A percentile compares a stretch with the other conserved stretches of the same genome.
These are phyloP conservation scores for Punctoribates punctum DNA, from an alignment of 2,888 invertebrate genomes.

Conservation along the genomic window DNA sequence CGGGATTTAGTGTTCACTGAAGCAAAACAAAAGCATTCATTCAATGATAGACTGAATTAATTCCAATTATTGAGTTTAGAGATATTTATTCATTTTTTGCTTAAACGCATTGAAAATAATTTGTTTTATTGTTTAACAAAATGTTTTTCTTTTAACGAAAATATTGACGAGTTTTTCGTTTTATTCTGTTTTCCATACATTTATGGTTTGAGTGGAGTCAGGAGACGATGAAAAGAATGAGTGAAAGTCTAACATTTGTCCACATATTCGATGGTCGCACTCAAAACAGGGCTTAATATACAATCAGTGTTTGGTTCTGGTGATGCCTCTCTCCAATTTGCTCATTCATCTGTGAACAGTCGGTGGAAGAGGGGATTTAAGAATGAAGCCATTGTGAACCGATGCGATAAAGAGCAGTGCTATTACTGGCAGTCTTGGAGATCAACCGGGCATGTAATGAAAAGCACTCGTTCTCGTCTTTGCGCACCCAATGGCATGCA, in stretches of 20 bases:
- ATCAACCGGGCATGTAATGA: conserved; percentile 32
- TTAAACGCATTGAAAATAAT: no score
- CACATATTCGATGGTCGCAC: not conserved
- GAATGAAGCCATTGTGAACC: conserved; percentile 30
- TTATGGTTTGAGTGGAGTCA: no score
- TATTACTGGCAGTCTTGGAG: conserved; percentile 20
- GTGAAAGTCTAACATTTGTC: not conserved
- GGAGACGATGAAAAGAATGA: not conserved
- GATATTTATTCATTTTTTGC: no score
- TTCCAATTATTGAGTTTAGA: no score
- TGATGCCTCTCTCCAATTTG: conserved; percentile 20
- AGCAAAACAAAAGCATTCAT: conserved; percentile 30
- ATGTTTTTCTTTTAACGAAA: no score
- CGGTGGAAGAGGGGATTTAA: conserved; percentile 25
- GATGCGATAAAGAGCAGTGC: conserved; percentile 25
- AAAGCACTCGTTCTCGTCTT: conserved; percentile 32
- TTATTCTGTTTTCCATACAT: no score
- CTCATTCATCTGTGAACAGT: conserved; percentile 24
- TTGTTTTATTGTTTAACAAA: no score
- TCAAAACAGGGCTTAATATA: not conserved
- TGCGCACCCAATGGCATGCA: conserved; percentile 3
- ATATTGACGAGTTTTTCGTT: no score
- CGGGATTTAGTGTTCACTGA: conserved; percentile 46
- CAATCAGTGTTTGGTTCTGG: conserved; percentile 4
- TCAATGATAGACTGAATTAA: not conserved